Conservation (phyloP, 37 sponge, comb jelly and placozoan genomes). For the Hexactinellida sp. region DNA sequence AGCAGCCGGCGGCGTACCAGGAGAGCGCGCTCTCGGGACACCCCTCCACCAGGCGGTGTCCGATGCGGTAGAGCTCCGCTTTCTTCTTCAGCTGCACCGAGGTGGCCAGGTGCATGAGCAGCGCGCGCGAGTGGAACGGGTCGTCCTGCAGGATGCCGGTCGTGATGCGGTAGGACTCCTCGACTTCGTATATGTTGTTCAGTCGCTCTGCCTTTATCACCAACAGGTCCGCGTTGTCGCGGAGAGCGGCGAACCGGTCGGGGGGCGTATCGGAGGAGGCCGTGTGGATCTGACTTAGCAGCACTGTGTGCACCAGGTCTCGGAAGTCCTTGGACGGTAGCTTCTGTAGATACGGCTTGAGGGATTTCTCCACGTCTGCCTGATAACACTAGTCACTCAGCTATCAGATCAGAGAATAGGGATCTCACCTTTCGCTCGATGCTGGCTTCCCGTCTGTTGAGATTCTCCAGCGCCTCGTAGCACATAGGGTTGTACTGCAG, state of each 20-base stretch:
- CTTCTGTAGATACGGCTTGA: neutral
- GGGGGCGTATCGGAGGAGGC: neutral
- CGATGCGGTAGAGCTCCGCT: slow-evolving; percentile 47
- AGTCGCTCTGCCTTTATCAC: slow-evolving; percentile 10
- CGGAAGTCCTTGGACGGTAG: neutral
- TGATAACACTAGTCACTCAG: neutral
- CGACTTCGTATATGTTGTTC: slow-evolving; percentile 18
- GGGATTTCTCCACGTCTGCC: neutral
- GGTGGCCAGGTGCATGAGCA: slow-evolving; percentile 36
- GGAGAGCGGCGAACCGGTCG: neutral
- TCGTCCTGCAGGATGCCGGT: slow-evolving; percentile 33
- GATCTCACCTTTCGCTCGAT: neutral
- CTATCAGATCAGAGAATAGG: too few species aligned
- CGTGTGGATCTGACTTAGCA: neutral
- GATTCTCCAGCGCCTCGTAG: slow-evolving; percentile 1
- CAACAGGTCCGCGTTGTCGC: neutral
- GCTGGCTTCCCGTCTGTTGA: neutral
- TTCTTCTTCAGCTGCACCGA: slow-evolving; percentile 32
- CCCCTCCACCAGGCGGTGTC: slow-evolving; percentile 37
- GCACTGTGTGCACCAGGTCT: neutral
- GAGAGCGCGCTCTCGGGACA: slow-evolving; percentile 49
- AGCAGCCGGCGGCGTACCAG: slow-evolving; percentile 74
- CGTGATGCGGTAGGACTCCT: slow-evolving; percentile 38
- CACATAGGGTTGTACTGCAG: neutral
- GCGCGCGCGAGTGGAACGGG: slow-evolving; percentile 40